Evolutionary conservation across 1,140 invertebrate genomes (phyloP), one percentile per base, ranked within the genome.

Genomic region (Lanistes nyassanus): DNA sequence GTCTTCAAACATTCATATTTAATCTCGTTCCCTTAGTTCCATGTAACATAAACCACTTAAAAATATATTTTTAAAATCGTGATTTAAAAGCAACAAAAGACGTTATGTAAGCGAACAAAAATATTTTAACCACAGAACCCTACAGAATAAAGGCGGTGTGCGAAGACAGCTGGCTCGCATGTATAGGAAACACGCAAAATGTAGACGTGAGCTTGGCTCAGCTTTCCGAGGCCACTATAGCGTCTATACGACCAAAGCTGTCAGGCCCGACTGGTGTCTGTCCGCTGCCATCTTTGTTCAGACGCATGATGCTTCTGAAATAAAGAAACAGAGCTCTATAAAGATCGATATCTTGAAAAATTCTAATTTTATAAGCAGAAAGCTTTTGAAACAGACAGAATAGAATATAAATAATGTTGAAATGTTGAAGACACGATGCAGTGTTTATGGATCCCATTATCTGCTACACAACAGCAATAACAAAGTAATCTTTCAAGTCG

Each of bases 241-340:
- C 62, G n/a, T 36, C 16, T n/a, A 65, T 65, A 23, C 62, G 62
- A 21, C 21, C 36, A 11, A 65, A 65, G 62, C 62, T 65, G 62
- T 26, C 26, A 36, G 62, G 62, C 9, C 62, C 62, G 0, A 36
- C 62, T 31, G 36, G 26, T 21, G 29, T 65, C 11, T 65, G 62
- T 2, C 29, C 31, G 62, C 29, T 65, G 1, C 62, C 62, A 23
- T 65, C 62, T 36, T 36, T 65, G 36, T 65, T 36, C 0, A 65
- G 6, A 16, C 62, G 26, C 62, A 65, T 31, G 9, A 65, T 0
- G 34, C n/a, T 5, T 26, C 62, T 65, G 62, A 21, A 36, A 65
- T 36, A 0, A 36, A n/a, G 13, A 23, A 36, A 34, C 34, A 31
- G 19, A 21, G 13, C 21, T 3, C 9, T 16, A 7, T 19, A 19